Evolutionary conservation across 1,140 invertebrate species (phyloP), one percentile per base, ranked within the genome.

Genomic region (Cotesia chilonis): DNA sequence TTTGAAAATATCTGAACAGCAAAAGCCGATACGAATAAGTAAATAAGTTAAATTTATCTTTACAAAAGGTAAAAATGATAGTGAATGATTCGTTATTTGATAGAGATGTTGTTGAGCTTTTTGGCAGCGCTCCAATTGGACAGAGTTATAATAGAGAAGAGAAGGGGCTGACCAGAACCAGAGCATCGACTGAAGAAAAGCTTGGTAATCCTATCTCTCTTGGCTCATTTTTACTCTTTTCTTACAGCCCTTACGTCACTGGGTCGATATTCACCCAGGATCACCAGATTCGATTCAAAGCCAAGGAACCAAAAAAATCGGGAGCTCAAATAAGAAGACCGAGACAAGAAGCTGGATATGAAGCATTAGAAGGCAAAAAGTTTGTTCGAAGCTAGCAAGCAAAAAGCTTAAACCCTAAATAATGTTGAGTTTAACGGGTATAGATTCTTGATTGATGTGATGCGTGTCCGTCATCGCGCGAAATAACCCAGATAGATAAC

Each of bases 1-100:
- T 28, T 28, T 14, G 9, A 14, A 12, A 14, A 59, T 59, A 20
- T 59, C 28, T 59, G 4, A 20, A 65, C n/a, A 66, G 28, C 64
- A 47, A 41, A 14, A 64, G 17, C 12, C n/a, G 17, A 51, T 47
- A 66, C 51, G 38, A 66, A 63, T 37, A 41, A 59, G 17, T 28
- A 47, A 10, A 47, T 17, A 59, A 17, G 20, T 14, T 59, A 59
- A 59, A 59, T 59, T 37, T 36, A n/a, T 57, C 17, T 57, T 6
- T 57, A 28, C 14, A 12, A 12, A 51, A 54, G 12, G 38, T 51
- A 47, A 17, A 68, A 68, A 28, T 41, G 17, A 20, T 1, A 10
- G 51, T 41, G 66, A 68, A 68, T 68, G 47, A 35, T 72, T 74
- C 52, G 72, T 76, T 74, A 76, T 70, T 74, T 72, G 55, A 70